Base-by-base conservation (phyloP, 1,140 invertebrate species). In the Delia radicum region DNA sequence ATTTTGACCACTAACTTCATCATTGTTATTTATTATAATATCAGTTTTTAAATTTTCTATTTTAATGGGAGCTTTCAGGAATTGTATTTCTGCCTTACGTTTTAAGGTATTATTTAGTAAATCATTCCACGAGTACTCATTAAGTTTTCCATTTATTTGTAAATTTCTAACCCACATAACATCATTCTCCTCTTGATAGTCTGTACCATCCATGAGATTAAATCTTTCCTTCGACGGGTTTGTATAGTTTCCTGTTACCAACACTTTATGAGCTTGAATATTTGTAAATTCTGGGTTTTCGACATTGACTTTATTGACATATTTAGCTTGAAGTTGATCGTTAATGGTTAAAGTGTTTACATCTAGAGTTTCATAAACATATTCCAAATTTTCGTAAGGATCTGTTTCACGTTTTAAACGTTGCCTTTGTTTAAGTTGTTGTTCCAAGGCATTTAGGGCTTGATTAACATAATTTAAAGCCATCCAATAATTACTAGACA, bases 401-500 rank as follows among this genome's bases (percentile, higher is more conserved):
- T 69, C 73, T 12, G 28, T 63, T n/a, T 28, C 26, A 24, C 71
- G 72, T 27, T 73, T 15, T 37, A 31, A 33, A 3, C 48, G 75
- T 27, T 48, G 26, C 37, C 37, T 61, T 46, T 27, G 12, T 10
- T 6, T 8, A 18, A 71, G 42, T 55, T 79, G 29, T 0, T 69
- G 26, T 29, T 83, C 83, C 8, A 85, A 65, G 0, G 77, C 29
- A 78, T 85, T 79, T 27, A 85, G 37, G 0, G 83, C 83, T 6
- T 79, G 79, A 7, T 81, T 82, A 26, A 80, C 79, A 61, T 83
- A 79, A 13, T 76, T 61, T 29, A 85, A 63, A 0, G 83, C 79
- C 18, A 82, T 79, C 83, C 83, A 85, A 37, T 83, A 83, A n/a
- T 82, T 84, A 1, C 65, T 37, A 13, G 48, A 79, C 5, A 84